Conservation (phyloP, 2,888 invertebrate genomes). For the Andrena praecox region DNA sequence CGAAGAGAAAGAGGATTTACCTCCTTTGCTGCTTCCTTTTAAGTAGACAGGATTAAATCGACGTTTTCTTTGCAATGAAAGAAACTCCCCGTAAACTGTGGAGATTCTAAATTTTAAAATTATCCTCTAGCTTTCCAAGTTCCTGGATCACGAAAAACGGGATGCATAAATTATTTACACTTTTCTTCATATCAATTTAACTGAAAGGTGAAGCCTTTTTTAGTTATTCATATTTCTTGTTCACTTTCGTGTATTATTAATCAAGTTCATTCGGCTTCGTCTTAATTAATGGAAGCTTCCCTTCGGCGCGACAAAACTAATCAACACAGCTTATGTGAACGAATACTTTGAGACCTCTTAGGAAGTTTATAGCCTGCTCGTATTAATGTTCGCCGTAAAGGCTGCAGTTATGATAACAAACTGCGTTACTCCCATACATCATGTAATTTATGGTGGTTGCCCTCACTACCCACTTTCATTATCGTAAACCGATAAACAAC, state of each 20-base stretch:
- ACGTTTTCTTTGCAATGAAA: too few relatives aligned
- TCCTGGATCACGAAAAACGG: too few relatives aligned
- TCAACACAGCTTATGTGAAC: neutral
- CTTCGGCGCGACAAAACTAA: conserved; percentile 4
- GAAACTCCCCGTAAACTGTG: too few relatives aligned
- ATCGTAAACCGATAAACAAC: neutral
- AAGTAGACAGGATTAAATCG: neutral
- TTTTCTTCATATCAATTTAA: neutral
- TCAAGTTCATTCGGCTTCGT: neutral
- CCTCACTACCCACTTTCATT: neutral
- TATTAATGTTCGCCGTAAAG: conserved; percentile 8
- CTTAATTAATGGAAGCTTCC: conserved; percentile 10
- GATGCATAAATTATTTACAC: too few relatives aligned
- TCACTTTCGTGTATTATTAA: conserved; percentile 13
- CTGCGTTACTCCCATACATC: neutral
- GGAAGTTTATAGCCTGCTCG: conserved; percentile 5
- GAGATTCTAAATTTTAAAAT: too few relatives aligned
- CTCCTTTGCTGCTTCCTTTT: neutral
- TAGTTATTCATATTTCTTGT: neutral
- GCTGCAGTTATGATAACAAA: conserved; percentile 11
- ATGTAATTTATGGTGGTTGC: neutral
- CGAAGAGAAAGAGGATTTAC: neutral
- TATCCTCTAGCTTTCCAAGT: too few relatives aligned
- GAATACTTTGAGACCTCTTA: conserved; percentile 7
- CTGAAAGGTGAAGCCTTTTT: neutral